Conservation (phyloP, 2,113 vertebrate species). For the Heterotis niloticus region DNA sequence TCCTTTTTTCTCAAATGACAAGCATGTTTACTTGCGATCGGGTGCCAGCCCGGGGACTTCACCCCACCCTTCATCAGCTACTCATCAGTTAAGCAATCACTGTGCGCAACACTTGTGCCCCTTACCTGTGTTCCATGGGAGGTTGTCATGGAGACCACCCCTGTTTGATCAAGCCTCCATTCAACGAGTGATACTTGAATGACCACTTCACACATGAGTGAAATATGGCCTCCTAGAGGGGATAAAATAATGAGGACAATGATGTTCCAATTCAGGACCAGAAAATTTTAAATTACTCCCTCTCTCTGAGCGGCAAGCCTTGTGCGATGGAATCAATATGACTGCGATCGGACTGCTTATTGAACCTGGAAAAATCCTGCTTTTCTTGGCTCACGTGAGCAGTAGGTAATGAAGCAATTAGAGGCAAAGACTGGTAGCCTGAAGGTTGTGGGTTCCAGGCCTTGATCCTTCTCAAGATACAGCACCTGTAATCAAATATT, state of each 20-base stretch:
- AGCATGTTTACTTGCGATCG: slow-evolving; percentile 46
- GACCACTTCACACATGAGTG: slow-evolving; percentile 59
- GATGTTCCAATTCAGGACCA: slow-evolving; percentile 33
- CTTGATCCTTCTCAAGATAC: no score
- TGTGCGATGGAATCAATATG: slow-evolving; percentile 22
- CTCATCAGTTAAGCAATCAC: slow-evolving; percentile 66
- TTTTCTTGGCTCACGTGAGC: neutral
- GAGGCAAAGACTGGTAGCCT: neutral
- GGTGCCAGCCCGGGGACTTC: slow-evolving; percentile 39
- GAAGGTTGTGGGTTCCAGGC: neutral
- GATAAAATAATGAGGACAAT: slow-evolving; percentile 42
- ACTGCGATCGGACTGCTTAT: slow-evolving; percentile 34
- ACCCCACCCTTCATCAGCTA: slow-evolving; percentile 51
- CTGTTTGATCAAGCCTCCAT: slow-evolving; percentile 61
- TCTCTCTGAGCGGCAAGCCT: neutral
- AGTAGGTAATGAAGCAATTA: slow-evolving; percentile 8
- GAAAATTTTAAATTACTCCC: slow-evolving; percentile 26
- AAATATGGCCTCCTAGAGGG: slow-evolving; percentile 49
- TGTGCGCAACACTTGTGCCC: slow-evolving; percentile 32
- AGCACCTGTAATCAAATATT: no score
- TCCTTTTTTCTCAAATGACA: slow-evolving; percentile 23
- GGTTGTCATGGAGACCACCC: slow-evolving; percentile 65
- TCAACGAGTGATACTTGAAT: slow-evolving; percentile 63
- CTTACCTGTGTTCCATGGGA: slow-evolving; percentile 57
- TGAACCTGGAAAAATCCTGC: slow-evolving; percentile 11